These are phyloP conservation scores for Ctenochaetus hawaiiensis DNA, from an alignment of 2,797 vertebrate species.

Conservation along the genomic window DNA sequence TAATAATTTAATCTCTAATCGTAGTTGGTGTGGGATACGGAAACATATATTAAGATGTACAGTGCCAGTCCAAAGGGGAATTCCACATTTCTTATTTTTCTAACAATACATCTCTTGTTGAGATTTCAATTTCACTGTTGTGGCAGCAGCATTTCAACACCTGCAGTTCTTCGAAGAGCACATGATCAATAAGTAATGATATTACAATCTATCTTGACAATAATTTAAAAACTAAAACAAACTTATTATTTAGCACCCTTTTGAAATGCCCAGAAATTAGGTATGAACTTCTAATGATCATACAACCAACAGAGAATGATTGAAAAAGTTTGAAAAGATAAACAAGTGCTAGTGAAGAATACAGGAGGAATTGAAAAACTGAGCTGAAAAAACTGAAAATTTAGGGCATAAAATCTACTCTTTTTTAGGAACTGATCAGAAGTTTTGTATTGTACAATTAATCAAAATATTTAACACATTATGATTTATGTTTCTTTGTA, in stretches of 20 bases:
- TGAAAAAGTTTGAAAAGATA: background rate
- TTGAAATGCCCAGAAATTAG: background rate
- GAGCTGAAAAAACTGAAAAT: background rate
- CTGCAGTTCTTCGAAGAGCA: constrained; percentile 6
- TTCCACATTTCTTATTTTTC: background rate
- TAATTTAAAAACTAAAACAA: too few species aligned
- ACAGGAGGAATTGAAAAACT: background rate
- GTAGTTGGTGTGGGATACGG: background rate
- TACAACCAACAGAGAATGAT: constrained; percentile 3
- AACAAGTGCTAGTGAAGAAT: background rate
- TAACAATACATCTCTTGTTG: background rate
- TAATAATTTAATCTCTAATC: background rate
- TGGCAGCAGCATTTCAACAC: background rate
- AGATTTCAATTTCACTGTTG: background rate
- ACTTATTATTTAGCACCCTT: background rate
- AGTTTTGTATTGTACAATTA: background rate
- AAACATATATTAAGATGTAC: background rate
- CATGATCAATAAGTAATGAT: background rate
- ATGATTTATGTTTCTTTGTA: constrained; percentile 6
- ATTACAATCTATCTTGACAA: background rate
- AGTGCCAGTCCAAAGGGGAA: constrained; percentile 1
- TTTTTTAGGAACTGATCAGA: background rate
- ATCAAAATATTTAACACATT: background rate
- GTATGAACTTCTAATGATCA: background rate
- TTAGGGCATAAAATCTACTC: background rate